A percentile compares a stretch with the other conserved stretches of the same genome.
Conservation (phyloP, 2,797 vertebrate species). For the Gadopsis bispinosus region DNA sequence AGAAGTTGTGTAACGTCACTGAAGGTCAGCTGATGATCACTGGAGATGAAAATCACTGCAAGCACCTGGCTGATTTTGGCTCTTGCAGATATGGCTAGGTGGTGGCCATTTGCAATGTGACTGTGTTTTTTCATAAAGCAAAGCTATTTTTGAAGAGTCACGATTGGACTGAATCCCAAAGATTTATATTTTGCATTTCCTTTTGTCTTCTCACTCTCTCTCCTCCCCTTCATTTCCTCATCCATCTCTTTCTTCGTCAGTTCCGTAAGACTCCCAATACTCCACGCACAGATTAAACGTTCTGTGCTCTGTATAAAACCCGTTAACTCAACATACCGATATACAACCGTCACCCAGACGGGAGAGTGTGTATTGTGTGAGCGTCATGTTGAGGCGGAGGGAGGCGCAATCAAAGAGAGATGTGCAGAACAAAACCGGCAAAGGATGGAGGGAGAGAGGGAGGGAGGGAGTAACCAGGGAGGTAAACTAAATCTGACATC, state of each 20-base stretch:
- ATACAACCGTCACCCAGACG: conserved; percentile 52
- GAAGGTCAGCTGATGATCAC: conserved; percentile 22
- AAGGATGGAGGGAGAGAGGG: conserved; percentile 32
- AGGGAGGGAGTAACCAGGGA: conserved; percentile 65
- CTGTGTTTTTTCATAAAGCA: conserved; percentile 10
- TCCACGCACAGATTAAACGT: conserved; percentile 54
- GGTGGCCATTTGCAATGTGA: conserved; percentile 24
- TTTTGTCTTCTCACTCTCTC: conserved; percentile 18
- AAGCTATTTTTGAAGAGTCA: conserved; percentile 36
- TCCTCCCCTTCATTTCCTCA: conserved; percentile 3
- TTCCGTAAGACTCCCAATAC: conserved; percentile 55
- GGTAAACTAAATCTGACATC: conserved; percentile 82
- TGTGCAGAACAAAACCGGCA: conserved; percentile 38
- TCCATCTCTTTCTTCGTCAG: conserved; percentile 37
- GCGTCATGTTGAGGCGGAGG: conserved; percentile 44
- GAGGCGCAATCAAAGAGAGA: conserved; percentile 73
- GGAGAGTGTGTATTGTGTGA: conserved; percentile 53
- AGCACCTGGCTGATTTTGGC: conserved; percentile 21
- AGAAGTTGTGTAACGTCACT: conserved; percentile 2
- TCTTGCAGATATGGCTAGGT: conserved; percentile 15
- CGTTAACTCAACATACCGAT: conserved; percentile 71
- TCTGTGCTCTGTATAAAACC: conserved; percentile 58
- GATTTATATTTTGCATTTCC: conserved; percentile 22
- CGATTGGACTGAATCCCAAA: conserved; percentile 34
- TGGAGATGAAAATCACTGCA: conserved; percentile 12